These are phyloP conservation scores for Sinocyclocheilus anophthalmus DNA, from an alignment of 2,113 vertebrate genomes.

Conservation along the genomic window DNA sequence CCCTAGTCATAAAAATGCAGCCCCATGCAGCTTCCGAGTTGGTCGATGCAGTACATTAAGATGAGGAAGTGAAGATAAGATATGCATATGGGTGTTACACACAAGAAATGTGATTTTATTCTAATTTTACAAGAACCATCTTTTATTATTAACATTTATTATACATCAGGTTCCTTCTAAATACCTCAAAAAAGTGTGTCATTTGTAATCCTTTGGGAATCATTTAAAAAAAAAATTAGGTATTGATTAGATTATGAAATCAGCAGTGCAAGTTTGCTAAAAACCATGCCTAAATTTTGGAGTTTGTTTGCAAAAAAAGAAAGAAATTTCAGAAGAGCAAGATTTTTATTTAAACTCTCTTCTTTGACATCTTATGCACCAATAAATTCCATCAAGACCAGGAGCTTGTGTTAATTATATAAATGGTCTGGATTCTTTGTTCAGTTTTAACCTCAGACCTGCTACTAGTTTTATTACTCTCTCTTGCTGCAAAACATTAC, in stretches of 20 bases:
- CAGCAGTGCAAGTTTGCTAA: too few relatives aligned
- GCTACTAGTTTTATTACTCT: neutral
- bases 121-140: too few relatives aligned
- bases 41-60: constrained; percentile 55
- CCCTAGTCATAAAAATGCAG: constrained; percentile 75
- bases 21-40: constrained; percentile 60
- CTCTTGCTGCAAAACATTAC: neutral
- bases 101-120: neutral
- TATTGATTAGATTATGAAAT: too few relatives aligned
- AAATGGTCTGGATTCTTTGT: neutral
- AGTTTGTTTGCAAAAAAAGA: too few relatives aligned
- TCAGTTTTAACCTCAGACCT: neutral
- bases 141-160: too few relatives aligned
- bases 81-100: neutral
- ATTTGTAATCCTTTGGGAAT: too few relatives aligned
- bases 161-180: too few relatives aligned
- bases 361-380: neutral
- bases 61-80: neutral
- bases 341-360: too few relatives aligned
- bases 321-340: too few relatives aligned
- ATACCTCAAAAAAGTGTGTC: too few relatives aligned
- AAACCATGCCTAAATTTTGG: too few relatives aligned
- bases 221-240: too few relatives aligned
- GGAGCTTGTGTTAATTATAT: neutral
- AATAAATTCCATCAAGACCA: neutral